Percentiles rank a stretch among this genome's conserved stretches.
phyloP scores from a whole-genome alignment of 2,888 invertebrate genomes.

The Pollenia amentaria region DNA sequence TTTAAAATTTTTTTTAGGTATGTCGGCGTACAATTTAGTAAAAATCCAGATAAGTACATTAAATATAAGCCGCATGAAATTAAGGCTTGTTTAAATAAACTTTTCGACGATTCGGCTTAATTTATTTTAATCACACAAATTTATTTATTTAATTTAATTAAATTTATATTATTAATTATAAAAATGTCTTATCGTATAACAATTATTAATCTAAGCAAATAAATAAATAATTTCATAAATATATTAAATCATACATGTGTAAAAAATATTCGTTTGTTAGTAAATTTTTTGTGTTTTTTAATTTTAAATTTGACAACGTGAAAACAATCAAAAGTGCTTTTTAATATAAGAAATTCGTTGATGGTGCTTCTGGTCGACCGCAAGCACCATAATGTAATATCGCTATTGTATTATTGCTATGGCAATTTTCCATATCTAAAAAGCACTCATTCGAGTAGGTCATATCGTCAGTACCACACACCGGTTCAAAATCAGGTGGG shows the following conservation, averaged over 20 bases:
- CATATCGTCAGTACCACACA: slow-evolving; percentile 96
- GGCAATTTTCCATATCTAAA: slow-evolving; percentile 95
- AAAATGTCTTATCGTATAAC: slow-evolving; percentile 72
- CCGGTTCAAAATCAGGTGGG: slow-evolving; percentile 94
- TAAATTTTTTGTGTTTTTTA: slow-evolving; percentile 30
- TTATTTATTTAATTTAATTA: slow-evolving; percentile 39
- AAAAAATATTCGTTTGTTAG: slow-evolving; percentile 39
- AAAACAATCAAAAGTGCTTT: slow-evolving; percentile 37
- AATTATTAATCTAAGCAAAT: slow-evolving; percentile 72
- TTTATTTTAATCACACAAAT: slow-evolving; percentile 26
- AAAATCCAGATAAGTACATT: slow-evolving; percentile 96
- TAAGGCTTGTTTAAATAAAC: slow-evolving; percentile 92
- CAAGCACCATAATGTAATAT: slow-evolving; percentile 93
- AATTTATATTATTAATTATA: slow-evolving; percentile 54
- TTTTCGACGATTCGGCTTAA: slow-evolving; percentile 91
- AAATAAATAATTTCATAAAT: slow-evolving; percentile 74
- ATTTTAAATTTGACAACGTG: slow-evolving; percentile 25
- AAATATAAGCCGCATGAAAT: slow-evolving; percentile 95
- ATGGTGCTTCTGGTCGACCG: slow-evolving; percentile 93
- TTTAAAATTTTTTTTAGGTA: slow-evolving; percentile 85
- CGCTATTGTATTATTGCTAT: slow-evolving; percentile 90
- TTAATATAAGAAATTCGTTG: slow-evolving; percentile 94
- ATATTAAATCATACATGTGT: slow-evolving; percentile 54
- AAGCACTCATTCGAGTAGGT: slow-evolving; percentile 97
- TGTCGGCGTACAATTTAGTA: slow-evolving; percentile 92